These are phyloP conservation scores for Lydus trimaculatus DNA, from an alignment of 2,888 invertebrate genomes.

Conservation along the genomic window DNA sequence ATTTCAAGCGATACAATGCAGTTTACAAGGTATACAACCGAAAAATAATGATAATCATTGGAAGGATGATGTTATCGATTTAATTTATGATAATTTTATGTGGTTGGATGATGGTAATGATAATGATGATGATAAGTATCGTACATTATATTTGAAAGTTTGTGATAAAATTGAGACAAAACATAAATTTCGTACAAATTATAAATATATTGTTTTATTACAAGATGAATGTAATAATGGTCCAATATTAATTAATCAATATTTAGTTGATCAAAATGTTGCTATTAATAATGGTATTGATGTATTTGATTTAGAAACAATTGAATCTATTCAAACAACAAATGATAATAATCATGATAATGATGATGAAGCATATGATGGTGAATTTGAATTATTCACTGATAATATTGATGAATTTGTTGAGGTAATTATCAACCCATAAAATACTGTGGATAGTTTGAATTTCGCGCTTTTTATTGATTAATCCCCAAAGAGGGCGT, in stretches of 20 bases:
- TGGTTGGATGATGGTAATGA: slow-evolving; percentile 50
- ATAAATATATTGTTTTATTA: slow-evolving; percentile 63
- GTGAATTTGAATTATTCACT: not conserved
- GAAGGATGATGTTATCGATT: slow-evolving; percentile 62
- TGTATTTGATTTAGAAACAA: slow-evolving; percentile 35
- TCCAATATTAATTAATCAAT: slow-evolving; percentile 62
- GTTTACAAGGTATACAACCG: slow-evolving; percentile 64
- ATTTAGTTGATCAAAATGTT: slow-evolving; percentile 57
- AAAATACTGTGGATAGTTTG: no score
- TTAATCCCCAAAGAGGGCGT: not conserved
- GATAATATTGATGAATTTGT: slow-evolving; percentile 6
- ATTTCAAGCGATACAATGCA: slow-evolving; percentile 70
- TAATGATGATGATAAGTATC: slow-evolving; percentile 38
- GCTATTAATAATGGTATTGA: slow-evolving; percentile 33
- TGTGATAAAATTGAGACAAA: slow-evolving; percentile 55
- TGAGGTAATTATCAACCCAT: not conserved
- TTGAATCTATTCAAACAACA: not conserved
- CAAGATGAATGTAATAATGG: slow-evolving; percentile 61
- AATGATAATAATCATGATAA: slow-evolving; percentile 8
- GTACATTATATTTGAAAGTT: slow-evolving; percentile 61
- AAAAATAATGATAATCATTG: slow-evolving; percentile 60
- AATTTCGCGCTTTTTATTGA: not conserved
- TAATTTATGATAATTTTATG: slow-evolving; percentile 62
- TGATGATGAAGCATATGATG: slow-evolving; percentile 13
- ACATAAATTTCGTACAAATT: slow-evolving; percentile 57